Evolutionary conservation across 2,888 invertebrate genomes (phyloP).

Genomic region (Drosophila anomalata): DNA sequence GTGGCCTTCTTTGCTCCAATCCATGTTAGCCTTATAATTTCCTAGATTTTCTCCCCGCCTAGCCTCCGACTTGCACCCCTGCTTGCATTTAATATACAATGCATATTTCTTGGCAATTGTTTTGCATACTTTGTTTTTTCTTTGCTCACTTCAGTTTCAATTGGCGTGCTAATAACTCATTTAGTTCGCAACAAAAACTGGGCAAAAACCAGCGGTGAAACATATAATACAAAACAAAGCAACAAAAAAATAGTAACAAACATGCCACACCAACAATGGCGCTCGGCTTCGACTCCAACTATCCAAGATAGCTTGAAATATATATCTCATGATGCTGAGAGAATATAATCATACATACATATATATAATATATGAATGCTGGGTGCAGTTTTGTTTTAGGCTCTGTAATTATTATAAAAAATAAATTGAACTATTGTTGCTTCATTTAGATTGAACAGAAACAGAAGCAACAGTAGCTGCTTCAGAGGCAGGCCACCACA

Average conservation of each 20-base stretch:
- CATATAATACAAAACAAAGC: slow-evolving; percentile 1
- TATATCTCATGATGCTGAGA: slow-evolving; percentile 65
- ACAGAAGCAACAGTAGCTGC: too few relatives aligned
- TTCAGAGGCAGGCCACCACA: slow-evolving; percentile 36
- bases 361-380: slow-evolving; percentile 25
- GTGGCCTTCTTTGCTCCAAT: slow-evolving; percentile 40
- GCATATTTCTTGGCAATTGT: slow-evolving; percentile 40
- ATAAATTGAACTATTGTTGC: slow-evolving; percentile 81
- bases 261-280: slow-evolving; percentile 52
- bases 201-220: slow-evolving; percentile 21
- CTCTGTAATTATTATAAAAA: slow-evolving; percentile 78
- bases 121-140: slow-evolving; percentile 37
- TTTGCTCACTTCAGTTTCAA: slow-evolving; percentile 68
- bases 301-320: slow-evolving; percentile 31
- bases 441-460: slow-evolving; percentile 64
- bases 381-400: slow-evolving; percentile 49
- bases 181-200: slow-evolving; percentile 75
- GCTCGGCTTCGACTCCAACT: slow-evolving; percentile 5
- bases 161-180: slow-evolving; percentile 83
- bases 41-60: slow-evolving; percentile 24
- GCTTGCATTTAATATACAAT: slow-evolving; percentile 8
- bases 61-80: background rate
- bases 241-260: slow-evolving; percentile 41
- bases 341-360: slow-evolving; percentile 51
- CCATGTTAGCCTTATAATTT: slow-evolving; percentile 32